Conservation (phyloP, 2,113 vertebrate species). For the Pycnonotus jocosus region DNA sequence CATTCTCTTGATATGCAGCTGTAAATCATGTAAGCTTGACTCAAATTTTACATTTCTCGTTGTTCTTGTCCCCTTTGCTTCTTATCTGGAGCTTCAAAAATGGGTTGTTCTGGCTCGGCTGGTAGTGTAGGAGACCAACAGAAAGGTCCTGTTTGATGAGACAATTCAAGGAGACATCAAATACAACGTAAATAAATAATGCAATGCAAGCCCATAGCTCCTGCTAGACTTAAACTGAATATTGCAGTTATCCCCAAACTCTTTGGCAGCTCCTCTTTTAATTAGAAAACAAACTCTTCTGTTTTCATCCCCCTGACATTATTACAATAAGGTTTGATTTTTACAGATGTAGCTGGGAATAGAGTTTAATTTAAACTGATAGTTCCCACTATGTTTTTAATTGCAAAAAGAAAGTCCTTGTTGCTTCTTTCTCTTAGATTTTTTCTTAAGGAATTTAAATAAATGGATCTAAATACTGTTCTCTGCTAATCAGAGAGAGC, state of each 20-base stretch:
- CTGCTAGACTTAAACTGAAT: neutral
- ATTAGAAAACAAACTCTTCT: neutral
- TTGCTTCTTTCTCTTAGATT: neutral
- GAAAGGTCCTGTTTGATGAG: neutral
- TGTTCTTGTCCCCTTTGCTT: neutral
- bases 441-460: neutral
- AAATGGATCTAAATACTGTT: neutral
- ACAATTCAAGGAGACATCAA: neutral
- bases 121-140: neutral
- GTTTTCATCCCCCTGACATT: neutral
- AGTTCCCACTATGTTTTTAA: neutral
- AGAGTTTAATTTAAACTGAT: neutral
- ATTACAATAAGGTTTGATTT: neutral
- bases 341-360: neutral
- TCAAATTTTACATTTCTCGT: neutral
- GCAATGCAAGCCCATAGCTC: neutral
- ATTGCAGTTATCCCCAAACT: neutral
- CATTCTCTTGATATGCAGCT: neutral
- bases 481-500: neutral
- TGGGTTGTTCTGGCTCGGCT: neutral
- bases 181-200: neutral
- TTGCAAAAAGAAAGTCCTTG: neutral
- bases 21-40: neutral
- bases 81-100: neutral
- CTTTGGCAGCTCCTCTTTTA: neutral